Percentiles rank a stretch among this genome's conserved stretches.
These are phyloP conservation scores for Malacosoma neustria DNA, from an alignment of 2,888 invertebrate species.

Conservation along the genomic window DNA sequence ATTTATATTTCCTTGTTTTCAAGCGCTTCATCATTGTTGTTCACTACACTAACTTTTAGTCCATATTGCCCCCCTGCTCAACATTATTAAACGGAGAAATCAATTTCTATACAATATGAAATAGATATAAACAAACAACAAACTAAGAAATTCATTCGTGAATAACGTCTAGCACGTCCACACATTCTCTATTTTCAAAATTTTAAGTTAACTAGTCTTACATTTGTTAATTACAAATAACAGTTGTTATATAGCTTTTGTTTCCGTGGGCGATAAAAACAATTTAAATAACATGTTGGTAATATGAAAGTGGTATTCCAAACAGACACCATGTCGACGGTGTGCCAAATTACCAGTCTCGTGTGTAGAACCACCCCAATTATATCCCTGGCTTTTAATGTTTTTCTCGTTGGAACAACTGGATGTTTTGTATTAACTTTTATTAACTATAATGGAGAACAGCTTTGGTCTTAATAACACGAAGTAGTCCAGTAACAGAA, in stretches of 20 bases:
- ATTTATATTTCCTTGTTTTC: too few species aligned
- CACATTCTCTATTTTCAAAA: conserved; percentile 1
- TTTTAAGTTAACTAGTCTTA: conserved; percentile 5
- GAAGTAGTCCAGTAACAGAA: neutral
- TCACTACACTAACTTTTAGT: too few species aligned
- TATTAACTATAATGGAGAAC: conserved; percentile 21
- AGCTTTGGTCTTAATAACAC: conserved; percentile 7
- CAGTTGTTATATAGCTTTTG: neutral
- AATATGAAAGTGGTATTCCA: conserved; percentile 37
- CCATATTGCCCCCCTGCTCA: too few species aligned
- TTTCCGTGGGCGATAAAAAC: conserved; percentile 22
- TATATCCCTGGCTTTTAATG: conserved; percentile 27
- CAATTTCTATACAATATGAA: too few species aligned
- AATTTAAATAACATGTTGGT: conserved; percentile 25
- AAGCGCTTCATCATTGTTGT: too few species aligned
- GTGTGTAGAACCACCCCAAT: conserved; percentile 25
- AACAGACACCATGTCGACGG: conserved; percentile 30
- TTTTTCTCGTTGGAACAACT: conserved; percentile 24
- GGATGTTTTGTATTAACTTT: conserved; percentile 36
- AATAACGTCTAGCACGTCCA: too few species aligned
- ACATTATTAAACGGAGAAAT: too few species aligned
- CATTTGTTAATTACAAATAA: conserved; percentile 7
- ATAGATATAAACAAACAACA: too few species aligned
- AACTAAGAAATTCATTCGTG: too few species aligned
- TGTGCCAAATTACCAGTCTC: conserved; percentile 38